A percentile compares a stretch with the other conserved stretches of the same genome.
phyloP scores from a whole-genome alignment of 2,113 vertebrate genomes.

The Pteruthius melanotis region DNA sequence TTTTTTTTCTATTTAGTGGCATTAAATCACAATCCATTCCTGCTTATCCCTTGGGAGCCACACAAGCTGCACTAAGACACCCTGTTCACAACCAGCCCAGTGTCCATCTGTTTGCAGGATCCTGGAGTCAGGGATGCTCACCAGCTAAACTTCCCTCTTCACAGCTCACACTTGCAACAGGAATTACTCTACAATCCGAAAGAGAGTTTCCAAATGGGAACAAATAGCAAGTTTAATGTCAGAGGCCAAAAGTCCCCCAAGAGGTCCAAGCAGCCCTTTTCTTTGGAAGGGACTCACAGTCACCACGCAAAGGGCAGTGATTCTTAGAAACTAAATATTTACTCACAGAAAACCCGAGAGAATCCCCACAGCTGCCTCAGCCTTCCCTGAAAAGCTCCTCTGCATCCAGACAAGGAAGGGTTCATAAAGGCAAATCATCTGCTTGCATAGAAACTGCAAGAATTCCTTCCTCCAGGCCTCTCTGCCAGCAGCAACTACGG shows the following conservation, averaged over 20 bases:
- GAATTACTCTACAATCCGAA: neutral
- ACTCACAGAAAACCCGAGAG: neutral
- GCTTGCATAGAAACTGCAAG: neutral
- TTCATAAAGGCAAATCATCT: neutral
- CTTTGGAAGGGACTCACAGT: neutral
- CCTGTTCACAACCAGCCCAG: neutral
- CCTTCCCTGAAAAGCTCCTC: neutral
- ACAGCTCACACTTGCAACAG: neutral
- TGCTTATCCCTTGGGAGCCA: neutral
- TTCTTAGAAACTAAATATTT: conserved; percentile 12
- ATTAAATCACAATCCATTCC: neutral
- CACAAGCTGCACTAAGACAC: neutral
- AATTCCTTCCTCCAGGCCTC: neutral
- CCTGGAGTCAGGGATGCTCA: neutral
- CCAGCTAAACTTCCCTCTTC: neutral
- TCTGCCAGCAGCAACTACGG: rapidly evolving
- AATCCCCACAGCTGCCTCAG: neutral
- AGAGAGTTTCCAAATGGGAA: neutral
- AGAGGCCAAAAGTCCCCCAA: neutral
- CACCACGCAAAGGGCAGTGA: neutral
- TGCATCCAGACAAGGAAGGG: neutral
- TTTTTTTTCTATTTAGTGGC: neutral
- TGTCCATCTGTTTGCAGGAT: neutral
- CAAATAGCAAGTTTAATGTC: neutral
- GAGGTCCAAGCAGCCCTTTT: neutral